These are phyloP conservation scores for Perca flavescens DNA, from an alignment of 2,113 vertebrate species.

Conservation along the genomic window DNA sequence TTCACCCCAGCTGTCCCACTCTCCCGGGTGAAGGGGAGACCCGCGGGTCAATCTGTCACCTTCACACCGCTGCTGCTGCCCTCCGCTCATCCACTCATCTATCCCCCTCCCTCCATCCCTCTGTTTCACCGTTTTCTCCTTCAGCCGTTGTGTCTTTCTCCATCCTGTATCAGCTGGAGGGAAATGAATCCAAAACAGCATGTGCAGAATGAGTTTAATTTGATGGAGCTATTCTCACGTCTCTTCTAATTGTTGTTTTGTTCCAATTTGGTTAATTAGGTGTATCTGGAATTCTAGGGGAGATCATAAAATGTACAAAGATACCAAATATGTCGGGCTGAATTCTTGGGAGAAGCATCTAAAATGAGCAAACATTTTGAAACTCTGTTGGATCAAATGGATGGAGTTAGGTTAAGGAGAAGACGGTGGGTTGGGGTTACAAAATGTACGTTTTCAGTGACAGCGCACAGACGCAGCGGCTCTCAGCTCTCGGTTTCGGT, in stretches of 20 bases:
- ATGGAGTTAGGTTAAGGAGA: too few relatives aligned
- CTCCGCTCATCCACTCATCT: neutral
- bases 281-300: too few relatives aligned
- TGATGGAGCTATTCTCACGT: neutral
- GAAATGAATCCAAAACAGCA: neutral
- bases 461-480: too few relatives aligned
- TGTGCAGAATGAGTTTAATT: neutral
- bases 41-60: conserved; percentile 59
- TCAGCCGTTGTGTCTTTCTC: neutral
- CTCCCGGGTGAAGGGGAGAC: conserved; percentile 46
- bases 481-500: too few relatives aligned
- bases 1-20: conserved; percentile 20
- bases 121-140: neutral
- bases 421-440: too few relatives aligned
- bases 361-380: too few relatives aligned
- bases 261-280: neutral
- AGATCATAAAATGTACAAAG: too few relatives aligned
- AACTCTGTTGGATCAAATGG: too few relatives aligned
- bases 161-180: neutral
- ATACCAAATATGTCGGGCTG: neutral
- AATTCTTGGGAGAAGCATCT: too few relatives aligned
- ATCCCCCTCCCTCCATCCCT: neutral
- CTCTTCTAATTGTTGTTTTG: neutral
- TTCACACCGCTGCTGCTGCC: conserved; percentile 45
- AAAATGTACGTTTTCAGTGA: too few relatives aligned